Conservation (phyloP, 2,888 invertebrate species). For the Acronicta alni region DNA sequence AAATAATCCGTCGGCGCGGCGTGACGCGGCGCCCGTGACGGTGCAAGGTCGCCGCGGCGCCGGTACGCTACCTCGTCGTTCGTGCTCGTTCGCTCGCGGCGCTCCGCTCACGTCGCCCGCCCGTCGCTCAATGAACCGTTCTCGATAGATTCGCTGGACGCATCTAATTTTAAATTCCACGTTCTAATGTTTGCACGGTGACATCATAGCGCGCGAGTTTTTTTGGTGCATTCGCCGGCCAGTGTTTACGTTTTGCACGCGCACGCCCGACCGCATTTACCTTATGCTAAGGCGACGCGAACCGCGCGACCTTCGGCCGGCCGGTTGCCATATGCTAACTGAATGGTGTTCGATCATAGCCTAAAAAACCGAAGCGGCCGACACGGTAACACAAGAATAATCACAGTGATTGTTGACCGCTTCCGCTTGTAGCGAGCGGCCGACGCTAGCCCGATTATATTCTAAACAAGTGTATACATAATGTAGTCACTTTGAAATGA, state of each 20-base stretch:
- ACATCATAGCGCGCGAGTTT: constrained; percentile 84
- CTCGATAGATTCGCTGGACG: constrained; percentile 79
- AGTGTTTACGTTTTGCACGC: constrained; percentile 85
- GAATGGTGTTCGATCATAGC: constrained; percentile 20
- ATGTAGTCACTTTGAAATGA: constrained; percentile 27
- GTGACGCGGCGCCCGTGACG: constrained; percentile 82
- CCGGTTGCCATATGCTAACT: constrained; percentile 56
- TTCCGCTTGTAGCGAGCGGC: constrained; percentile 53
- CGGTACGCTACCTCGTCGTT: constrained; percentile 79
- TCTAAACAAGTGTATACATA: constrained; percentile 64
- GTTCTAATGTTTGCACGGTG: constrained; percentile 84
- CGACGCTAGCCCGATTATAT: constrained; percentile 59
- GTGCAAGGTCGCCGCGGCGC: constrained; percentile 80
- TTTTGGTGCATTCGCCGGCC: constrained; percentile 80
- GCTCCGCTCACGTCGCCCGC: constrained; percentile 86
- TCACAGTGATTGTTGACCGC: constrained; percentile 41
- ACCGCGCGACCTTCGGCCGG: constrained; percentile 66
- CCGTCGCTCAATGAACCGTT: constrained; percentile 87
- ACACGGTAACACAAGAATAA: constrained; percentile 56
- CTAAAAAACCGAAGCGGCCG: constrained; percentile 17
- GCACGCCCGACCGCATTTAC: constrained; percentile 70
- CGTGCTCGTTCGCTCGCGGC: constrained; percentile 84
- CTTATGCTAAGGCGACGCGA: constrained; percentile 74
- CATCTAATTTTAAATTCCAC: constrained; percentile 85
- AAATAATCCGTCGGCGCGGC: constrained; percentile 86